Conservation (phyloP, 1,140 invertebrate genomes). For the Drepana arcuata region DNA sequence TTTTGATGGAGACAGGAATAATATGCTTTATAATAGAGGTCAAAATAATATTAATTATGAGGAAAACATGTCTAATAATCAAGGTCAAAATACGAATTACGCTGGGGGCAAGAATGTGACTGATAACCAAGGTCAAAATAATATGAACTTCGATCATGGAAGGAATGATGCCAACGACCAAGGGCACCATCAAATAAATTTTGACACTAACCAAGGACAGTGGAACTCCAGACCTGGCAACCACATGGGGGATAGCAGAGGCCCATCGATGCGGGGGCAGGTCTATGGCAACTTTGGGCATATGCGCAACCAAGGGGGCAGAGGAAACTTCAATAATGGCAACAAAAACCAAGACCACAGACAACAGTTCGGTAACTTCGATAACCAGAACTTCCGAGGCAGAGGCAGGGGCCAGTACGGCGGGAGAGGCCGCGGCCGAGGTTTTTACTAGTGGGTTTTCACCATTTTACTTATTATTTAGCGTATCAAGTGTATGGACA, state of each 20-base stretch:
- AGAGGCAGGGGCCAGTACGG: slow-evolving; percentile 26
- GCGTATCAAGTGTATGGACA: too few species aligned
- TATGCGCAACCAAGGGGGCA: slow-evolving; percentile 19
- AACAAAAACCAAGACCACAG: slow-evolving; percentile 12
- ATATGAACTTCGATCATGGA: too few species aligned
- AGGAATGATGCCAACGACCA: too few species aligned
- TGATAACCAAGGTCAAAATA: too few species aligned
- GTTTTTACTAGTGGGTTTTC: slow-evolving; percentile 28
- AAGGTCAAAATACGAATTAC: too few species aligned
- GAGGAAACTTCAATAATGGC: slow-evolving; percentile 23
- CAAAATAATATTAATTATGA: too few species aligned
- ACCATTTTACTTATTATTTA: too few species aligned
- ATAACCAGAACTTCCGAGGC: slow-evolving; percentile 30
- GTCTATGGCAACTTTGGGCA: slow-evolving; percentile 9
- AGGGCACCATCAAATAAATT: too few species aligned
- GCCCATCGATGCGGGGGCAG: slow-evolving; percentile 1
- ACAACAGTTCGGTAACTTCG: slow-evolving; percentile 26
- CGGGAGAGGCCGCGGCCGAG: slow-evolving; percentile 33
- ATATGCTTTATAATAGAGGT: too few species aligned
- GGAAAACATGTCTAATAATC: too few species aligned
- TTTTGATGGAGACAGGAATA: too few species aligned
- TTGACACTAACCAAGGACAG: background rate
- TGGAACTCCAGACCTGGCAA: background rate
- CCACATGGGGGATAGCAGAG: slow-evolving; percentile 4
- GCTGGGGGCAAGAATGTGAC: too few species aligned